phyloP scores from a whole-genome alignment of 2,888 invertebrate species.

The Caenorhabditis virilis region DNA sequence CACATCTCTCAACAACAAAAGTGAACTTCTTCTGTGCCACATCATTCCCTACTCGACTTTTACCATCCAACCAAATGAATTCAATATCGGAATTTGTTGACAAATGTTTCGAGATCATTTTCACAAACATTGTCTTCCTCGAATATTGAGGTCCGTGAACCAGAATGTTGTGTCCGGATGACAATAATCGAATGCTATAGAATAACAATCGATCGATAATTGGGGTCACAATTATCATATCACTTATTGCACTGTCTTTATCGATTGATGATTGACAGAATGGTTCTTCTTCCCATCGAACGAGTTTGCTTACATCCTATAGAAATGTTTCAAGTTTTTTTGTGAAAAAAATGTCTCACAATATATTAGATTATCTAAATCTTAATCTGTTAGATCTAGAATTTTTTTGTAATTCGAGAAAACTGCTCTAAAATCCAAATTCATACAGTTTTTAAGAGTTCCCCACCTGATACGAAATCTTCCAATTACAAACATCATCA shows the following conservation, averaged over 20 bases:
- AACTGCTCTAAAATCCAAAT: no score
- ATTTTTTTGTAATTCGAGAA: no score
- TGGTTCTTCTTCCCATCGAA: constrained; percentile 49
- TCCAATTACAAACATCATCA: constrained; percentile 31
- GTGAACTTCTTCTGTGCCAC: constrained; percentile 52
- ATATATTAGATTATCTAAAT: no score
- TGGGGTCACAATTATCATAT: constrained; percentile 50
- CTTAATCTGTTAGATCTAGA: no score
- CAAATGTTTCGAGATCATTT: constrained; percentile 36
- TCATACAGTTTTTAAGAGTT: no score
- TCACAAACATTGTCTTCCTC: constrained; percentile 55
- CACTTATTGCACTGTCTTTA: constrained; percentile 43
- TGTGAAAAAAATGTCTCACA: no score
- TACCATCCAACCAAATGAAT: constrained; percentile 47
- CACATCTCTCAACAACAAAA: constrained; percentile 30
- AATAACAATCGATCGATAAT: constrained; percentile 54
- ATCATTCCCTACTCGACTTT: constrained; percentile 45
- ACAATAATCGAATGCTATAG: constrained; percentile 44
- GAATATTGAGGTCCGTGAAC: constrained; percentile 52
- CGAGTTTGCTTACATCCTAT: constrained; percentile 21
- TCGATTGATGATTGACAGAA: constrained; percentile 44
- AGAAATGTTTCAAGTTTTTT: background rate
- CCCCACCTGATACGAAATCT: constrained; percentile 25
- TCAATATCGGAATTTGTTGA: constrained; percentile 7
- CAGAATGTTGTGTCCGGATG: constrained; percentile 45